Evolutionary conservation across 1,140 invertebrate species (phyloP).

Genomic region (Cylas formicarius): DNA sequence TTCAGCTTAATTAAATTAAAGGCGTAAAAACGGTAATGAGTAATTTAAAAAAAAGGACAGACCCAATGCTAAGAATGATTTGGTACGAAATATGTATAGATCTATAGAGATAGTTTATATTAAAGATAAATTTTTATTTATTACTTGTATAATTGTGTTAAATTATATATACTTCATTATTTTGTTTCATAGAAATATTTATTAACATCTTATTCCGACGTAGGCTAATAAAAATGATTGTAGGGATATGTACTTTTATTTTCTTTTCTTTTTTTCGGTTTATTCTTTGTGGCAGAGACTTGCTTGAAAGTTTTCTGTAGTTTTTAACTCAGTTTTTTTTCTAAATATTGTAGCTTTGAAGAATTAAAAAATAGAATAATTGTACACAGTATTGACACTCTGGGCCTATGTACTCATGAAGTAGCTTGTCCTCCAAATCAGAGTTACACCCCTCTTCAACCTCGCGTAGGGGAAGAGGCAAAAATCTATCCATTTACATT

Average conservation of each 20-base stretch:
- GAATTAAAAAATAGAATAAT: constrained; percentile 61
- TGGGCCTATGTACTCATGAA: constrained; percentile 87
- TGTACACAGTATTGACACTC: constrained; percentile 79
- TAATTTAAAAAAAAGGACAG: too few species aligned
- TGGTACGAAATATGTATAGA: too few species aligned
- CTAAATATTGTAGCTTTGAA: constrained; percentile 45
- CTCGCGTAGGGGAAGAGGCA: constrained; percentile 59
- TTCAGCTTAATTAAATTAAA: too few species aligned
- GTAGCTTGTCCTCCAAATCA: constrained; percentile 83
- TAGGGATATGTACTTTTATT: background rate
- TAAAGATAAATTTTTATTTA: too few species aligned
- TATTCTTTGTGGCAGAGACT: background rate
- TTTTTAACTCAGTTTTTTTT: constrained; percentile 1
- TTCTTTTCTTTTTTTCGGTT: background rate
- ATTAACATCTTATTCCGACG: too few species aligned
- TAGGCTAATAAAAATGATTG: too few species aligned
- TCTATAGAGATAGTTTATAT: too few species aligned
- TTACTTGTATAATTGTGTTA: too few species aligned
- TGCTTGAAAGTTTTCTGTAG: background rate
- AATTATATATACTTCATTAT: too few species aligned
- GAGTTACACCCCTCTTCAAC: constrained; percentile 69
- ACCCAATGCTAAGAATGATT: too few species aligned
- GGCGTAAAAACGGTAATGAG: too few species aligned
- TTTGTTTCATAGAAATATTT: too few species aligned
- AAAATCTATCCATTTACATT: constrained; percentile 93